Conservation (phyloP, 2,888 invertebrate species). For the Eutolmus rufibarbis region DNA sequence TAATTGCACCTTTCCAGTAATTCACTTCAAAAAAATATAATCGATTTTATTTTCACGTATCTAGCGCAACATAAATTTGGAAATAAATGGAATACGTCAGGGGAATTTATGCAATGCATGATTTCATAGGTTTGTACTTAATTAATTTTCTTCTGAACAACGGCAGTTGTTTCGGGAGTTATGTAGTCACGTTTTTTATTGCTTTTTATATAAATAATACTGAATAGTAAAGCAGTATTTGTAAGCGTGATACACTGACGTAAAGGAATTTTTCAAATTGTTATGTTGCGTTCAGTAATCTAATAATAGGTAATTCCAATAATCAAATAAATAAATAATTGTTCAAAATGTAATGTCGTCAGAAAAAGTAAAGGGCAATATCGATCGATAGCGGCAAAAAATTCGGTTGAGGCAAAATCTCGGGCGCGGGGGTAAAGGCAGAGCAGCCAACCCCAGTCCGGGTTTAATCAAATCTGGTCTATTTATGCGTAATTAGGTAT, state of each 20-base stretch:
- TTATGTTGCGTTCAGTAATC: background rate
- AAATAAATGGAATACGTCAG: background rate
- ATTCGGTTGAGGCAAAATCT: background rate
- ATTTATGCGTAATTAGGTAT: slow-evolving; percentile 13
- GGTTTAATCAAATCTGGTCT: background rate
- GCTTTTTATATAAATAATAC: background rate
- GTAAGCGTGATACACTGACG: background rate
- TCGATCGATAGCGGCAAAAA: background rate
- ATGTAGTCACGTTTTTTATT: background rate
- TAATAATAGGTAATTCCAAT: background rate
- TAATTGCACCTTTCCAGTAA: background rate
- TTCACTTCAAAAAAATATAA: background rate
- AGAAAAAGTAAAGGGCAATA: background rate
- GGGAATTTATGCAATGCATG: background rate
- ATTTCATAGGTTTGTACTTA: background rate
- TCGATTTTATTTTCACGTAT: background rate
- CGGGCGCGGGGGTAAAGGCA: background rate
- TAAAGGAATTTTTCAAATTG: background rate
- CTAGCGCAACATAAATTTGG: background rate
- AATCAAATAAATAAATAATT: background rate
- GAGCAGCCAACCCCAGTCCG: background rate
- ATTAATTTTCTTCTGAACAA: background rate
- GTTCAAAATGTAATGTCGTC: background rate
- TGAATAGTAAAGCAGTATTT: background rate
- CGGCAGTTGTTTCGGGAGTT: background rate